Conservation (phyloP, 2,113 vertebrate genomes). For the Dolichotis patagonum region DNA sequence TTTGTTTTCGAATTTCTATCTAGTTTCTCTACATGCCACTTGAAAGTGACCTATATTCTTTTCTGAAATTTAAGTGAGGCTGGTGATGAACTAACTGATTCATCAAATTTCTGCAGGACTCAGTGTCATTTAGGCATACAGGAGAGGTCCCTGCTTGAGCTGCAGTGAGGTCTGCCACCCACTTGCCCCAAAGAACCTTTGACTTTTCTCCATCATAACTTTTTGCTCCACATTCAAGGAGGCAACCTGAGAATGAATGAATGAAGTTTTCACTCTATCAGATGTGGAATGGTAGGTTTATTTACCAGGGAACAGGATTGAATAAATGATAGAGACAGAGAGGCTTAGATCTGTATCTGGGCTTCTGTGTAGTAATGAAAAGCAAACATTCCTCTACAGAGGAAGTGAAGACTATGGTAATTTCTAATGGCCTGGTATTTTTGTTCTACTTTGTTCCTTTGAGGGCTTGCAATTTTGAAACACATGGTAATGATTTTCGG, state of each 20-base stretch:
- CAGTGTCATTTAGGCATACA: not conserved
- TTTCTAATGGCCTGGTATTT: not conserved
- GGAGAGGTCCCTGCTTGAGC: not conserved
- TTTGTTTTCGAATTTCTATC: not conserved
- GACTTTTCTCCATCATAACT: not conserved
- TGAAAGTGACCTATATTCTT: not conserved
- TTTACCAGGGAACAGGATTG: not conserved
- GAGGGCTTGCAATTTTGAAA: slow-evolving; percentile 7
- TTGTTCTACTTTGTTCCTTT: not conserved
- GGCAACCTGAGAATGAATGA: not conserved
- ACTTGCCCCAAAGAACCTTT: not conserved
- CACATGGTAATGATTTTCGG: not conserved
- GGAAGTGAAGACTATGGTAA: not conserved
- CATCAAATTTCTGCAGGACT: not conserved
- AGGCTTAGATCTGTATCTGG: not conserved
- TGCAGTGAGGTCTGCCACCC: not conserved
- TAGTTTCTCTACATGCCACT: not conserved
- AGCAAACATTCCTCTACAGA: not conserved
- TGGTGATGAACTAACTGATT: not conserved
- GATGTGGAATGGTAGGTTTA: not conserved
- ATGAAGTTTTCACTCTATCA: not conserved
- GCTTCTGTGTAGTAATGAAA: not conserved
- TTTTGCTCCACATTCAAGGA: slow-evolving; percentile 18
- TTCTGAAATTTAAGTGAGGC: not conserved
- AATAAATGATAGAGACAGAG: not conserved